phyloP scores from a whole-genome alignment of 2,888 invertebrate species.

The Callosobruchus maculatus region DNA sequence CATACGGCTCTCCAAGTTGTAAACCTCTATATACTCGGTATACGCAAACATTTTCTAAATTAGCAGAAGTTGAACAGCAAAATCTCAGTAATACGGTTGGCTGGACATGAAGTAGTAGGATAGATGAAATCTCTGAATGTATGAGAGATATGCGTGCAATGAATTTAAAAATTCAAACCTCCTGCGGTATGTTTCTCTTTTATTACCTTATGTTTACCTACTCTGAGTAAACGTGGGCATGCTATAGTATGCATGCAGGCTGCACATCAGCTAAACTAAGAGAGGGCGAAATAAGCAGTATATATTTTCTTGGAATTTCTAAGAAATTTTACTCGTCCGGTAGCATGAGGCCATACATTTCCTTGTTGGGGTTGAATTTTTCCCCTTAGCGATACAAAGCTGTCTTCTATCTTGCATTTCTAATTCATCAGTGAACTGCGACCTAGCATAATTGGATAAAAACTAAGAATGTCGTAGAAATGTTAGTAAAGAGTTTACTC shows the following conservation, averaged over 20 bases:
- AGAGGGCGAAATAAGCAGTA: not conserved
- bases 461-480: no score
- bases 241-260: not conserved
- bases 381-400: no score
- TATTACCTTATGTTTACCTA: not conserved
- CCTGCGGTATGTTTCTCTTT: not conserved
- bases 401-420: no score
- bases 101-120: not conserved
- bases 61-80: no score
- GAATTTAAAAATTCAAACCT: not conserved
- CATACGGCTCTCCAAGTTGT: no score
- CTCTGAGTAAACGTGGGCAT: not conserved
- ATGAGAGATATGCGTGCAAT: not conserved
- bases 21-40: no score
- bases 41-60: no score
- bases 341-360: not conserved
- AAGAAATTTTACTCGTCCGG: not conserved
- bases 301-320: not conserved
- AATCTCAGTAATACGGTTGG: no score
- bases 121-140: not conserved
- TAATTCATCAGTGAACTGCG: no score
- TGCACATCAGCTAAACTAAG: not conserved
- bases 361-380: no score
- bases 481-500: no score
- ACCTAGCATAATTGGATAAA: no score